Evolutionary conservation across 2,113 vertebrate species (phyloP), one percentile per base, ranked within the genome.

Genomic region (Halichoeres trimaculatus): DNA sequence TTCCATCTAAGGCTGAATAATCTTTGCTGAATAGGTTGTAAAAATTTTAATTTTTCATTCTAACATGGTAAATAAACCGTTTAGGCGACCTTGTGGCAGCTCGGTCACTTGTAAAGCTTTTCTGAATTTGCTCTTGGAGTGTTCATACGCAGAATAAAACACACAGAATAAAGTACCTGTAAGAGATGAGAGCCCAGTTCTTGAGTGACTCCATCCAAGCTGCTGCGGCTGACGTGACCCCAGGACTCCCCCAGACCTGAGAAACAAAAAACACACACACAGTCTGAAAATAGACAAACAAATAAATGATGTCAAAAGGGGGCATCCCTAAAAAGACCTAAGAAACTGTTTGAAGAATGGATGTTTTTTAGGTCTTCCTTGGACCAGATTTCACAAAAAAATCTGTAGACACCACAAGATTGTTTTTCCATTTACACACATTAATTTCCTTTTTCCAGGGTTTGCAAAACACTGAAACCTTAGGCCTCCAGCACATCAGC

Each of bases 181-280:
- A 99, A 90, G 70, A 99, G 95, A 65, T 99, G 97, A 8, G 98
- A 97, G 83, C 98, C 97, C 57, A 99, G 85, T 34, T 99, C 97
- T 8, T 97, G 94, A 70, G 94, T 95, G 58, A 99, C 96, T 59
- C 97, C 99, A 71, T 99, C 96, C 91, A 97, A 94, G 53, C 94
- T 96, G 61, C 92, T 94, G 57, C 96, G 91, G 83, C 95, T 96
- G 12, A 97, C 93, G 38, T 96, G 96, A 56, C 98, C 98, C 97
- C 98, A 99, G 2, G 97, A 97, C 93, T 98, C 97, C 36, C 97
- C 98, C 0, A 99, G 95, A 70, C 98, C 98, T 99, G 92, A 8
- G 7, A 45, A 53, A 54, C 9, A 75, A 89, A 90, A 34, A 59
- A 34, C 56, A 63, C 22, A 74, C 38, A 73, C 16, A 83, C 57